Evolutionary conservation across 2,888 invertebrate species (phyloP).

Genomic region (Tuta absoluta): DNA sequence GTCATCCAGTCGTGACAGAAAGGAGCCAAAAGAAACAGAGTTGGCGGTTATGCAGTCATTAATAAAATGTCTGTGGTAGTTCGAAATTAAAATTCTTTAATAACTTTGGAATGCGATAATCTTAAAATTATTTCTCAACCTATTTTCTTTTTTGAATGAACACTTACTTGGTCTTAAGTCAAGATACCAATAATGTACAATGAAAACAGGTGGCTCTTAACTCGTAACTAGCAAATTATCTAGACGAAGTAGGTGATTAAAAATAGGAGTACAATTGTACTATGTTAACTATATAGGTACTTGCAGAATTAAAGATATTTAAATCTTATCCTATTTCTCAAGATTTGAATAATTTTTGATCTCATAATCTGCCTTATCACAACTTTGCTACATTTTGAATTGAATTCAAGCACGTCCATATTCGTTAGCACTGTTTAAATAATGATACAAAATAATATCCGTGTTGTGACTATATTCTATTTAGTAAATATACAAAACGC

Average conservation of each 20-base stretch:
- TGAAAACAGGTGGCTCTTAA: background rate
- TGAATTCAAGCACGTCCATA: conserved; percentile 34
- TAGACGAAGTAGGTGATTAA: background rate
- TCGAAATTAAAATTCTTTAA: too few relatives aligned
- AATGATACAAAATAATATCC: conserved; percentile 21
- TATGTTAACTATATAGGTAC: background rate
- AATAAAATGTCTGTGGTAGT: too few relatives aligned
- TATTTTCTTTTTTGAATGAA: too few relatives aligned
- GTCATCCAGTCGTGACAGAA: too few relatives aligned
- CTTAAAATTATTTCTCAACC: too few relatives aligned
- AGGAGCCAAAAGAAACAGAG: too few relatives aligned
- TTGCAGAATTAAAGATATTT: background rate
- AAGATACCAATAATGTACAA: too few relatives aligned
- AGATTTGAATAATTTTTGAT: conserved; percentile 10
- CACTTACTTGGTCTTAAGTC: too few relatives aligned
- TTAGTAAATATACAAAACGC: background rate
- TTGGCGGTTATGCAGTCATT: too few relatives aligned
- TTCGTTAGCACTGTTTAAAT: conserved; percentile 32
- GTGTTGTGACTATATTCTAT: conserved; percentile 39
- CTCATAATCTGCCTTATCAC: background rate
- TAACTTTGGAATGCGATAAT: too few relatives aligned
- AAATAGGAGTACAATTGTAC: background rate
- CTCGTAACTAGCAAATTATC: background rate
- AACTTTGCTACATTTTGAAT: background rate
- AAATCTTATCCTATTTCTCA: background rate